Base-by-base conservation (phyloP, 2,888 invertebrate genomes). In the Caenorhabditis imperialis region DNA sequence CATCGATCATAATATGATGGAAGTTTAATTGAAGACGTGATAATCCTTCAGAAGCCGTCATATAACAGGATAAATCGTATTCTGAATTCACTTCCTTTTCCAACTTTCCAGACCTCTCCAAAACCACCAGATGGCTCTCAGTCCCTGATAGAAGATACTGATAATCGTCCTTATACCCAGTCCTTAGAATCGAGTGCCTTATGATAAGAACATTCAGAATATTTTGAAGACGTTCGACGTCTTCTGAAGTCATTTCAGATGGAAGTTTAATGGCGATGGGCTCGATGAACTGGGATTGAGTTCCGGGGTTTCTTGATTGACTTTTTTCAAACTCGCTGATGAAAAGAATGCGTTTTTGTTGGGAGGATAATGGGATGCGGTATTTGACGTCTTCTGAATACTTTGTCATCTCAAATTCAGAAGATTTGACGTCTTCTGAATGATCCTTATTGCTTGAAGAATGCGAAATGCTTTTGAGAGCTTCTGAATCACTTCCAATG, bases 1-100 rank as follows among this genome's bases (percentile, higher is more conserved):
- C 82, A 50, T 82, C 82, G 7, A 81, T 60, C 8, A 70, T 45
- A 50, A 78, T 77, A 37, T 82, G 81, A 47, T 82, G 75, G 48
- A 81, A 74, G n/a, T 60, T 55, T 4, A 76, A 22, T 33, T 47
- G 7, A 30, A 30, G 10, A 30, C 30, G 6, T 30, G 30, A 30
- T 30, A 30, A 30, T 30, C 30, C 10, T 30, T 10, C 30, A 30
- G 10, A n/a, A n/a, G n/a, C n/a, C n/a, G n/a, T n/a, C n/a, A n/a
- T n/a, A n/a, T n/a, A n/a, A n/a, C n/a, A n/a, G n/a, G n/a, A n/a
- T n/a, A n/a, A n/a, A n/a, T n/a, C n/a, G n/a, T n/a, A n/a, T n/a
- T n/a, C n/a, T n/a, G n/a, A n/a, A n/a, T n/a, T n/a, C n/a, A n/a
- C n/a, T n/a, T n/a, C n/a, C n/a, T n/a, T n/a, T n/a, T n/a, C n/a